Base-by-base conservation (phyloP, 37 sponge, comb jelly and placozoan species). In the Aplysina aerophoba region DNA sequence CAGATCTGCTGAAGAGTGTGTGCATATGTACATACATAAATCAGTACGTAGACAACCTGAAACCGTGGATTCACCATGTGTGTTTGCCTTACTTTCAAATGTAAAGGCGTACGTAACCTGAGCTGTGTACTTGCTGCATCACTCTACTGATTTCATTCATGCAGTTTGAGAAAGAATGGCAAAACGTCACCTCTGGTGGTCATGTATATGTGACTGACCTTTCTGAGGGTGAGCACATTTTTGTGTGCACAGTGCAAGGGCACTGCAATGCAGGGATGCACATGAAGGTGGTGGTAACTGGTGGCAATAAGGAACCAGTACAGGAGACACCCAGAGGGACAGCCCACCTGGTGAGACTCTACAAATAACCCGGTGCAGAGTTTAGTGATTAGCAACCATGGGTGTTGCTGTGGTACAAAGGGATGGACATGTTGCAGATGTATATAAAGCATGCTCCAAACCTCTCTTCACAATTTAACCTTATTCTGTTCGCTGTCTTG, bases 241-340 rank as follows among this genome's bases (percentile, higher is more conserved):
- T 95, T 80, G 91, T 89, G 28, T 95, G 93, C 36, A 61, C 91
- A 55, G 89, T 95, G 24, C 61, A 36, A 25, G 59, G 83, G 0
- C 96, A 95, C 80, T 95, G 96, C 83, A 24, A 58, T 22, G 34
- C 36, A 37, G 93, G 94, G 15, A 94, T 94, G 94, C 81, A 85
- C 22, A 31, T 94, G 22, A 88, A 79, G 11, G 94, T 94, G 30
- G 90, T 92, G 34, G 50, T 44, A 81, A 59, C 78, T 24, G 83
- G 54, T 25, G 82, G 30, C 8, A 44, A 8, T 8, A 44, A 3
- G 3, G 58, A 14, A 20, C 2, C 55, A 24, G 58, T 53, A 4
- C 81, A 13, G 30, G 58, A 58, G 37, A 5, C 56, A 28, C 11
- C 27, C 11, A 5, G 5, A 63, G 65, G 65, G 65, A 27, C 65